These are phyloP conservation scores for Drosophila asahinai DNA, from an alignment of 1,140 invertebrate species.

Conservation along the genomic window DNA sequence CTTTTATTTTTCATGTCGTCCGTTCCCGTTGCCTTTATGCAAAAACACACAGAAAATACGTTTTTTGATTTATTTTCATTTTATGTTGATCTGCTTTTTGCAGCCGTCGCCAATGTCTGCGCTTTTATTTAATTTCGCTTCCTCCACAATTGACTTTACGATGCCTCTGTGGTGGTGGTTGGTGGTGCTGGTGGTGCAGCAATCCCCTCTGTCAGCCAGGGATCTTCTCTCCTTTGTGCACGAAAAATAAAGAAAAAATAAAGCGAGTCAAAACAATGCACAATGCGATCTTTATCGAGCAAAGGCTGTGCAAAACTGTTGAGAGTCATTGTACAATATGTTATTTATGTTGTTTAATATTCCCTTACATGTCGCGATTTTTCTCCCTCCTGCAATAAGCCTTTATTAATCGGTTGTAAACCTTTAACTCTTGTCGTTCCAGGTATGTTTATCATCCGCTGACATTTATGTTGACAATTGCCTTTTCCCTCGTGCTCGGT, in stretches of 20 bases:
- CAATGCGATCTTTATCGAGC: constrained; percentile 67
- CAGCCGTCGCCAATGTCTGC: constrained; percentile 53
- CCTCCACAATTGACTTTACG: constrained; percentile 77
- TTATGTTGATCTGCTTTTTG: constrained; percentile 81
- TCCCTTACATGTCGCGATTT: constrained; percentile 50
- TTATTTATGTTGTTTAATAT: constrained; percentile 78
- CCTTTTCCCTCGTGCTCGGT: constrained; percentile 6
- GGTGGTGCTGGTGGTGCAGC: constrained; percentile 8
- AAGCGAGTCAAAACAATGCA: constrained; percentile 61
- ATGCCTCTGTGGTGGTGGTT: constrained; percentile 28
- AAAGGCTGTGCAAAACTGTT: constrained; percentile 64
- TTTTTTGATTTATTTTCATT: constrained; percentile 82
- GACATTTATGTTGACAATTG: constrained; percentile 57
- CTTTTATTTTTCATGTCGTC: constrained; percentile 29
- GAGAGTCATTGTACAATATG: constrained; percentile 72
- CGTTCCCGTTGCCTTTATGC: constrained; percentile 65
- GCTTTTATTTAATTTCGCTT: constrained; percentile 75
- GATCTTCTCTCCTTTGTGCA: constrained; percentile 42
- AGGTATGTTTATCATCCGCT: constrained; percentile 61
- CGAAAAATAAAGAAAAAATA: background rate
- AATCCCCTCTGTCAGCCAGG: constrained; percentile 28
- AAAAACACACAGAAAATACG: constrained; percentile 36
- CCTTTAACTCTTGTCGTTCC: constrained; percentile 59
- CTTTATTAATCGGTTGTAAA: constrained; percentile 63
- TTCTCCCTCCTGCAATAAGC: constrained; percentile 9